phyloP scores from a whole-genome alignment of 2,797 vertebrate species.

The Diglossa cyanea region DNA sequence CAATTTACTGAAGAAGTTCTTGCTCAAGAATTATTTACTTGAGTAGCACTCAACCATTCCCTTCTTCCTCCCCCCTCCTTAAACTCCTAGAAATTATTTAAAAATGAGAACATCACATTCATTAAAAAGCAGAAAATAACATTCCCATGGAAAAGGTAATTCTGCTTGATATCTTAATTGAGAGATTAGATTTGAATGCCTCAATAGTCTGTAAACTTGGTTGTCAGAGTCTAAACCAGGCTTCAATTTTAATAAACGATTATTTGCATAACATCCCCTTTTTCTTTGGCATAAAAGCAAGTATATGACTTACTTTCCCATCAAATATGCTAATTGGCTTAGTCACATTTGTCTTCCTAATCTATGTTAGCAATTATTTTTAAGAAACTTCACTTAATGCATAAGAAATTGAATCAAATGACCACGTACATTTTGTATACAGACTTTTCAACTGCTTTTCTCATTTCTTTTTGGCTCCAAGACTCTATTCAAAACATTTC shows the following conservation, averaged over 20 bases:
- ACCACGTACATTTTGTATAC: not conserved
- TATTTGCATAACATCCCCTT: not conserved
- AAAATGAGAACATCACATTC: not conserved
- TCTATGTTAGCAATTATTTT: not conserved
- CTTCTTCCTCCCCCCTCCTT: not conserved
- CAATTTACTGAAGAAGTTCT: not conserved
- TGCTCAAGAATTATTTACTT: not conserved
- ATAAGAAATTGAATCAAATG: not conserved
- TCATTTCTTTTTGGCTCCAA: conserved; percentile 18
- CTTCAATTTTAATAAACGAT: conserved; percentile 28
- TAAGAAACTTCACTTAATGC: not conserved
- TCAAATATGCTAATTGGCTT: not conserved
- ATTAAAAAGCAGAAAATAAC: not conserved
- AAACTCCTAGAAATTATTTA: conserved; percentile 1
- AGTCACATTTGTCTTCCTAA: conserved; percentile 3
- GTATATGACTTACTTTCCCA: not conserved
- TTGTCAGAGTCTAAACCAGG: not conserved
- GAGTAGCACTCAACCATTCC: not conserved
- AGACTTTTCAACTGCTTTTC: conserved; percentile 5
- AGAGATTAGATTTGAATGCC: conserved; percentile 19
- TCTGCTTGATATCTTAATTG: not conserved
- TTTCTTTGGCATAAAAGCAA: not conserved
- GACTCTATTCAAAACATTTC: conserved; percentile 17
- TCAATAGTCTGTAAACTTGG: conserved; percentile 47
- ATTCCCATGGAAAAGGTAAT: conserved; percentile 16